A percentile compares a stretch with the other conserved stretches of the same genome.
phyloP scores from a whole-genome alignment of 2,797 vertebrate genomes.

The Lithobates sylvaticus region DNA sequence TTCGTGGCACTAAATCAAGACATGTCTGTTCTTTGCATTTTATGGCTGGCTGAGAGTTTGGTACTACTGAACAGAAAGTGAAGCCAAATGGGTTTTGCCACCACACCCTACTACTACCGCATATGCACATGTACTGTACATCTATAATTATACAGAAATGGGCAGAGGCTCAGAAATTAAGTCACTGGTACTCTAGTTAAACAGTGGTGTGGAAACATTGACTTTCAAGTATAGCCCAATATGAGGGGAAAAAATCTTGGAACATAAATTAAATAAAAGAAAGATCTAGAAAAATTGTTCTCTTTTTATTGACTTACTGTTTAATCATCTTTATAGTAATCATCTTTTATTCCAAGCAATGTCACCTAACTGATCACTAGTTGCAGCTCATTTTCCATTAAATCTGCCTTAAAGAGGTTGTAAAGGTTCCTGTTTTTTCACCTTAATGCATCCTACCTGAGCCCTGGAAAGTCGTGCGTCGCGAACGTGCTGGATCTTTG shows the following conservation, averaged over 20 bases:
- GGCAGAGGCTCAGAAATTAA: not conserved
- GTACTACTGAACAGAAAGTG: conserved; percentile 38
- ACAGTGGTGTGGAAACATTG: conserved; percentile 8
- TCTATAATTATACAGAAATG: conserved; percentile 15
- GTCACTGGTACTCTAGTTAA: not conserved
- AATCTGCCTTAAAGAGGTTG: too few species aligned
- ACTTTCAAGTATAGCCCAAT: not conserved
- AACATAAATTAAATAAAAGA: not conserved
- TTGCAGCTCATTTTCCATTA: too few species aligned
- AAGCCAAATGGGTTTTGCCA: conserved; percentile 43
- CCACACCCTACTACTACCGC: conserved; percentile 53
- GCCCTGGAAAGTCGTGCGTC: too few species aligned
- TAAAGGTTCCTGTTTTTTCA: too few species aligned
- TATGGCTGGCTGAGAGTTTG: conserved; percentile 11
- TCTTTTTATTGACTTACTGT: too few species aligned
- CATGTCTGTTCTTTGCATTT: conserved; percentile 18
- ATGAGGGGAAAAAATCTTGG: not conserved
- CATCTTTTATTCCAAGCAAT: too few species aligned
- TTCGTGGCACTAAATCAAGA: not conserved
- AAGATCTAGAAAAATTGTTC: not conserved
- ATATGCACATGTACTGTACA: not conserved
- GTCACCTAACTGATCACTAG: too few species aligned
- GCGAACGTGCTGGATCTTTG: too few species aligned
- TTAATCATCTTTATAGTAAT: too few species aligned
- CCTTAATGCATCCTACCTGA: too few species aligned